Evolutionary conservation across 2,888 invertebrate species (phyloP), one percentile per base, ranked within the genome.

Genomic region (Malacosoma neustria): DNA sequence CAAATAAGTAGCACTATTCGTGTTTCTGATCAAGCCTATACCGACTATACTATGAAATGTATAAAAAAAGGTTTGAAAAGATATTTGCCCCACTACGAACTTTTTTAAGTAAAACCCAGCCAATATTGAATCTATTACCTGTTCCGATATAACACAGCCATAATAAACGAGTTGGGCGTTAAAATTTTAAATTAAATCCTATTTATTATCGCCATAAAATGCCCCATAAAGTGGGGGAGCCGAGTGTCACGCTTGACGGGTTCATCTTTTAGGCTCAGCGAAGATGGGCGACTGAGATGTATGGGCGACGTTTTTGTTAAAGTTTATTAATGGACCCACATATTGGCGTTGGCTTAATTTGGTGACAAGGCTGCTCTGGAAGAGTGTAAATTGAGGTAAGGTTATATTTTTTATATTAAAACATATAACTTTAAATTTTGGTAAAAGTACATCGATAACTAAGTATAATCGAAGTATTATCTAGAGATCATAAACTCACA

Each of bases 191-290:
- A 51, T 49, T 44, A 46, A 51, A 48, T 39, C 40, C 41, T 45
- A 49, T 53, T 51, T 51, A 49, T 49, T 47, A 49, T 39, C 37
- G 43, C 37, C 43, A 43, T 53, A 48, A 51, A 52, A 39, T 40
- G 38, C 34, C 38, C 40, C 46, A 37, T 51, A 48, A 49, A 48
- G 38, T 45, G 35, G 38, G 38, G 34, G 39, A 37, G 40, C 29
- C 40, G 43, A 40, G 40, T 33, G 44, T 37, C 45, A 35, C 32
- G 33, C 22, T 22, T 22, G 22, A 22, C 22, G 22, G 22, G 9
- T 22, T 22, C 22, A 22, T 22, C 22, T 22, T 9, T 22, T 22
- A 22, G 22, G 22, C 22, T 22, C 22, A 9, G 22, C 22, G 22
- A 9, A 22, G 22, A 22, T 9, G 22, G 22, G 22, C 22, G 22